Evolutionary conservation across 1,140 invertebrate genomes (phyloP).

Genomic region (Nephotettix cincticeps): DNA sequence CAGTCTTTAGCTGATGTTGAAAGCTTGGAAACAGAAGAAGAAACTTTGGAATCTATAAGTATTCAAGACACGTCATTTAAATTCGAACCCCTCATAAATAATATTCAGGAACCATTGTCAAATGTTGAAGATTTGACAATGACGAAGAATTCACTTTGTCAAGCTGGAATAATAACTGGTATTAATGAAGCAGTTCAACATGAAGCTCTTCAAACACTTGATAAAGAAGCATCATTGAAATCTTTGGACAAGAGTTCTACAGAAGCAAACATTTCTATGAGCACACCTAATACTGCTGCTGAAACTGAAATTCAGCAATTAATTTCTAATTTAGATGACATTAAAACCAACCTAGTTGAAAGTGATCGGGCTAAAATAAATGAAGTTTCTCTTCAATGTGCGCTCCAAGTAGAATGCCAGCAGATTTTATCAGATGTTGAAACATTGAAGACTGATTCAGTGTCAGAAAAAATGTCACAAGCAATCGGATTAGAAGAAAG

Average conservation of each 20-base stretch:
- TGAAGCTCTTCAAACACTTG: neutral
- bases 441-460: neutral
- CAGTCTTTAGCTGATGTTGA: conserved; percentile 17
- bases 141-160: conserved; percentile 1
- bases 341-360: neutral
- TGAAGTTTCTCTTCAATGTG: neutral
- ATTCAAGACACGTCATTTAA: neutral
- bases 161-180: neutral
- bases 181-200: neutral
- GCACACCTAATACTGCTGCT: neutral
- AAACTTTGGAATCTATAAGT: neutral
- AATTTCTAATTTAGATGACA: neutral
- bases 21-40: conserved; percentile 10
- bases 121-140: neutral
- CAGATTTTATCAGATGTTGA: neutral
- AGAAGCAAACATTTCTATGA: too few species aligned
- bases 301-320: neutral
- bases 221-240: neutral
- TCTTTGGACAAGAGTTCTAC: neutral
- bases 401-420: neutral
- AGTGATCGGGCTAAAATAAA: neutral
- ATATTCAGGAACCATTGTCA: conserved; percentile 1
- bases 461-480: neutral
- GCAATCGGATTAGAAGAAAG: neutral
- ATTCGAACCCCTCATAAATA: neutral